These are phyloP conservation scores for Pituophis catenifer DNA, from an alignment of 2,113 vertebrate genomes.

Conservation along the genomic window DNA sequence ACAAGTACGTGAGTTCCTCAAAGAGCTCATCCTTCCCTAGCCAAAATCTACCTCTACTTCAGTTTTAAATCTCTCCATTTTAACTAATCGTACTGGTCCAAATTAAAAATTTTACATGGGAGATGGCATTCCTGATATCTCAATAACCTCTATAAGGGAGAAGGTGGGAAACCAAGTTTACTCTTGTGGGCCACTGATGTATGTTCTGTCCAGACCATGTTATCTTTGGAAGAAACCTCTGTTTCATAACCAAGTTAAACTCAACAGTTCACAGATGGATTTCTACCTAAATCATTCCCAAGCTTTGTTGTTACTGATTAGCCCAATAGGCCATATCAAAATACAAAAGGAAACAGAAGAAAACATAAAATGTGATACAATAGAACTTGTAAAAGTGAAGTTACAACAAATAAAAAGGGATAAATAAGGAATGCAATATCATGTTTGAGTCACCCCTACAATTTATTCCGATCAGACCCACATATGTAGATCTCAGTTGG, in stretches of 20 bases:
- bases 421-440: too few species aligned
- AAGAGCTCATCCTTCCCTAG: background rate
- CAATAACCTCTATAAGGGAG: background rate
- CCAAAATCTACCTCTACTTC: background rate
- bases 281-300: background rate
- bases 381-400: too few species aligned
- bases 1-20: background rate
- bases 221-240: background rate
- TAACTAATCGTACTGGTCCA: background rate
- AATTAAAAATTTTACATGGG: background rate
- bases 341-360: too few species aligned
- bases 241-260: background rate
- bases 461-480: too few species aligned
- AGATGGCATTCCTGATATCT: background rate
- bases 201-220: background rate
- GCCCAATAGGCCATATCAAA: too few species aligned
- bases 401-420: too few species aligned
- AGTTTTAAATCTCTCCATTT: background rate
- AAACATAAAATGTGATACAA: too few species aligned
- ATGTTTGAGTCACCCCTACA: too few species aligned
- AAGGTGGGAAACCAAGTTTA: too few species aligned
- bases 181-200: background rate
- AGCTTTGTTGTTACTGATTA: too few species aligned
- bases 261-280: background rate
- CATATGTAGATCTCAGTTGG: too few species aligned